These are phyloP conservation scores for Odontothrips loti DNA, from an alignment of 2,888 invertebrate species.

Conservation along the genomic window DNA sequence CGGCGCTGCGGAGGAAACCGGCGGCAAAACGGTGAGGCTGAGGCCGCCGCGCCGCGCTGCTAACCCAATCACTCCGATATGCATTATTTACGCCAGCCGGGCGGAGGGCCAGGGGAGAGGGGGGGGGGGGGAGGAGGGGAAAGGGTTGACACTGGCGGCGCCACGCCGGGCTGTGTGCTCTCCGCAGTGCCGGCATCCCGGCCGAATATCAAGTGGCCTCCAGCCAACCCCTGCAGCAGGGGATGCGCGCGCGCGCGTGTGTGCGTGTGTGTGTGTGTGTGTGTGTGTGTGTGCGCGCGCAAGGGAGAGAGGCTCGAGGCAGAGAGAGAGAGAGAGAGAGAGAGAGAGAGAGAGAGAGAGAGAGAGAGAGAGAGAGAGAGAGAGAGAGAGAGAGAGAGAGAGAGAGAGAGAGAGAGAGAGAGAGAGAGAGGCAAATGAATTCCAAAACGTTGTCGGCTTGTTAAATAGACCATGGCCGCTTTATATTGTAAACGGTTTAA, in stretches of 20 bases:
- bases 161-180: background rate
- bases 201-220: slow-evolving; percentile 11
- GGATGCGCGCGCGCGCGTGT: too few species aligned
- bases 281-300: too few species aligned
- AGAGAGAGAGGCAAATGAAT: background rate
- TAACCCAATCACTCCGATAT: slow-evolving; percentile 23
- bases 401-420: background rate
- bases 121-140: background rate
- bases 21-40: slow-evolving; percentile 15
- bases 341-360: too few species aligned
- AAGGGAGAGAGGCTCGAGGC: background rate
- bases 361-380: background rate
- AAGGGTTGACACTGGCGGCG: background rate
- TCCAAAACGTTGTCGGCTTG: slow-evolving; percentile 3
- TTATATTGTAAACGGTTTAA: background rate
- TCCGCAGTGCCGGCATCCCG: background rate
- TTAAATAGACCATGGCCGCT: slow-evolving; percentile 14
- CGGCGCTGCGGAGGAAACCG: background rate
- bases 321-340: background rate
- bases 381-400: slow-evolving; percentile 1
- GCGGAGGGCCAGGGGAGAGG: background rate
- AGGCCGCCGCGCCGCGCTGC: background rate
- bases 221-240: background rate
- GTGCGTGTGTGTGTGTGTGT: too few species aligned
- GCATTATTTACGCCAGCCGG: slow-evolving; percentile 11